These are phyloP conservation scores for Papilio demoleus DNA, from an alignment of 2,888 invertebrate genomes.

Conservation along the genomic window DNA sequence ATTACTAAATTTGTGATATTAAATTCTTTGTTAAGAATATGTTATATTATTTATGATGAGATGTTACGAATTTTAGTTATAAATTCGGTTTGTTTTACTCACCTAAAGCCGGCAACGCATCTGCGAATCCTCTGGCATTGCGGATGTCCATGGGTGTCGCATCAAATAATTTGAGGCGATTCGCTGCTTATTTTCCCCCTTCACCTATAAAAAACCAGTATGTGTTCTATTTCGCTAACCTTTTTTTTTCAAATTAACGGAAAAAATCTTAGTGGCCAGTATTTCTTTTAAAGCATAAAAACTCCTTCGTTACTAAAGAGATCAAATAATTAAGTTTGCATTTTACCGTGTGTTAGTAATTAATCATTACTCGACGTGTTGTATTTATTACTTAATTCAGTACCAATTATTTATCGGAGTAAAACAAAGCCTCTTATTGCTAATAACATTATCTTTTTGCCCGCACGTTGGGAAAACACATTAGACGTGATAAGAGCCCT, in stretches of 20 bases:
- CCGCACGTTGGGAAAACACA: constrained; percentile 7
- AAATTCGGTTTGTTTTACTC: too few relatives aligned
- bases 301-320: background rate
- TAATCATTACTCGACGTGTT: too few relatives aligned
- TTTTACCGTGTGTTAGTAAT: too few relatives aligned
- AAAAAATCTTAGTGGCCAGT: background rate
- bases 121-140: too few relatives aligned
- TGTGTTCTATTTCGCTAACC: background rate
- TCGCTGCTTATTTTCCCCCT: too few relatives aligned
- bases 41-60: background rate
- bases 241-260: background rate
- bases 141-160: too few relatives aligned
- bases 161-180: too few relatives aligned
- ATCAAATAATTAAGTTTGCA: background rate
- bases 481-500: constrained; percentile 12
- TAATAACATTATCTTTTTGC: constrained; percentile 6
- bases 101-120: too few relatives aligned
- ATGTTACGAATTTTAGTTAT: background rate
- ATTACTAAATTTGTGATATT: background rate
- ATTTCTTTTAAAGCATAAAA: background rate
- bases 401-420: background rate
- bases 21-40: background rate
- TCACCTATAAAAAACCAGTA: too few relatives aligned
- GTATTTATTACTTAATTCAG: constrained; percentile 8
- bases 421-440: background rate